Evolutionary conservation across 2,888 invertebrate genomes (phyloP).

Genomic region (Lasius fuliginosus): DNA sequence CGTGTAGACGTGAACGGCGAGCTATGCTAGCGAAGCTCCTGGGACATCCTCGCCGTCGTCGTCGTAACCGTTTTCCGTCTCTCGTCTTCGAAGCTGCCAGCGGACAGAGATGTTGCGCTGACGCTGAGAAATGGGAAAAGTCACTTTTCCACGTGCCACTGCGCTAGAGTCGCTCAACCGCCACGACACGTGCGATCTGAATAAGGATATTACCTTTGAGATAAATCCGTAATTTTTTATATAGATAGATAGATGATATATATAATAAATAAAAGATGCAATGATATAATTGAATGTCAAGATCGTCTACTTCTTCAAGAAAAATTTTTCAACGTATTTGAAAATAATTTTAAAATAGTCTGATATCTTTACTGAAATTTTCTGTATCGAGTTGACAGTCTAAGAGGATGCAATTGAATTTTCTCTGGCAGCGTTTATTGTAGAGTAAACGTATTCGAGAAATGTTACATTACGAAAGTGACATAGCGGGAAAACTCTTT

Average conservation of each 20-base stretch:
- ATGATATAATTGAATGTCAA: not conserved
- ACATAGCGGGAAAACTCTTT: conserved; percentile 38
- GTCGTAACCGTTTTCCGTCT: conserved; percentile 47
- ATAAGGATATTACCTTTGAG: conserved; percentile 6
- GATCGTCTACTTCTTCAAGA: not conserved
- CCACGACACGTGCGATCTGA: conserved; percentile 10
- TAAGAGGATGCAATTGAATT: conserved; percentile 38
- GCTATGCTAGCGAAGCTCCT: conserved; percentile 30
- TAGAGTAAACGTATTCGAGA: conserved; percentile 31
- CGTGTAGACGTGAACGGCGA: conserved; percentile 8
- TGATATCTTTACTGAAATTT: not conserved
- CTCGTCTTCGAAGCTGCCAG: conserved; percentile 30
- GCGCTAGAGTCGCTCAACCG: conserved; percentile 2
- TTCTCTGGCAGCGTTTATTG: conserved; percentile 6
- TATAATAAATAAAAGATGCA: not conserved
- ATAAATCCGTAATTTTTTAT: conserved; percentile 35
- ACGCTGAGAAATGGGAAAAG: conserved; percentile 58
- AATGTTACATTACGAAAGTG: conserved; percentile 47
- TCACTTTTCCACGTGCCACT: conserved; percentile 43
- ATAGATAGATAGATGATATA: not conserved
- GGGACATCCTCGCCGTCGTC: conserved; percentile 32
- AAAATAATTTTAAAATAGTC: not conserved
- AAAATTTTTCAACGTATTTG: not conserved
- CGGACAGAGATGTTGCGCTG: conserved; percentile 25
- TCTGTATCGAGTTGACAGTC: conserved; percentile 11